These are phyloP conservation scores for Drosophila dunni DNA, from an alignment of 1,140 invertebrate genomes.

Conservation along the genomic window DNA sequence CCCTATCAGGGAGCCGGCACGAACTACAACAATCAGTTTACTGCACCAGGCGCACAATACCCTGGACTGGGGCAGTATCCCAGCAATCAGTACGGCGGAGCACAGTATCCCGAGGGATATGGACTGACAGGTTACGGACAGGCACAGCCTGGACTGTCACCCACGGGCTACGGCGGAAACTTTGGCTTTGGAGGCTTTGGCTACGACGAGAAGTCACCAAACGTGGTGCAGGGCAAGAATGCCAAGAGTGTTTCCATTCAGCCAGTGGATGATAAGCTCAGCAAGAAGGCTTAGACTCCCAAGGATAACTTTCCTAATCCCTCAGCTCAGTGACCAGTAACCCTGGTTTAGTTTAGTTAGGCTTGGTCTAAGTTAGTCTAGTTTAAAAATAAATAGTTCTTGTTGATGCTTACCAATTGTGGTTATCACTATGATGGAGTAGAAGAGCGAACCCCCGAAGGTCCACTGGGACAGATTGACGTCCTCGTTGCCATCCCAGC, in stretches of 20 bases:
- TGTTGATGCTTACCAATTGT: conserved; percentile 92
- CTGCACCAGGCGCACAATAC: conserved; percentile 44
- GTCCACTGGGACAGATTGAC: conserved; percentile 93
- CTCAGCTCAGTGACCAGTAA: conserved; percentile 4
- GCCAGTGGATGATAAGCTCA: conserved; percentile 72
- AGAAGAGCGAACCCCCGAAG: conserved; percentile 96
- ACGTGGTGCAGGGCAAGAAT: conserved; percentile 64
- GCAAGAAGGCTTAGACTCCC: conserved; percentile 57
- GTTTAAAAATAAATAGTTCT: conserved; percentile 46
- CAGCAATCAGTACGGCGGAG: conserved; percentile 48
- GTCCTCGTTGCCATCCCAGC: conserved; percentile 96
- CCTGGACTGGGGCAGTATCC: conserved; percentile 63
- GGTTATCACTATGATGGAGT: conserved; percentile 98
- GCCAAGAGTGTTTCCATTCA: conserved; percentile 47
- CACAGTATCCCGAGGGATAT: conserved; percentile 77
- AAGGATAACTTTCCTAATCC: not conserved
- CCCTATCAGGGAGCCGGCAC: conserved; percentile 51
- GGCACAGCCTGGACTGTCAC: conserved; percentile 46
- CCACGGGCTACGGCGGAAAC: conserved; percentile 43
- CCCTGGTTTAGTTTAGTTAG: conserved; percentile 45
- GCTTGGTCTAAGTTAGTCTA: conserved; percentile 43
- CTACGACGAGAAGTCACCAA: conserved; percentile 59
- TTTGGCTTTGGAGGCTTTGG: conserved; percentile 50
- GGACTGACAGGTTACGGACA: conserved; percentile 51
- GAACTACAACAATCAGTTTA: conserved; percentile 60